Evolutionary conservation across 1,140 invertebrate species (phyloP).

Genomic region (Samia ricini): DNA sequence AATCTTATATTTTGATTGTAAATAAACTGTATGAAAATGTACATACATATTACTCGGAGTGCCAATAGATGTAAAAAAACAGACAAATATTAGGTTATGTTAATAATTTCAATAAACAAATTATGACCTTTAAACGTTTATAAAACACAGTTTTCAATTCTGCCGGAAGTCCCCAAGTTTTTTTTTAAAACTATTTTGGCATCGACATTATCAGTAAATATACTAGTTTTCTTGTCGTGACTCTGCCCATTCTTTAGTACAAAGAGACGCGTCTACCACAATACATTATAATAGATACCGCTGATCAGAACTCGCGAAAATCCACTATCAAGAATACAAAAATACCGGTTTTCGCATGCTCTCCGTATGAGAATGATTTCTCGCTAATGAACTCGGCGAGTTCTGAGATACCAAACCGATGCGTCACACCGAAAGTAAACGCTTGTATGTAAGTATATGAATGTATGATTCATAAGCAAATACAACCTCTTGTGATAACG

Average conservation of each 20-base stretch:
- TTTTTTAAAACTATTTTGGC: no score
- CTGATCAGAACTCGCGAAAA: not conserved
- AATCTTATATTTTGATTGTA: no score
- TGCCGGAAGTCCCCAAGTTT: no score
- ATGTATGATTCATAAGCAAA: not conserved
- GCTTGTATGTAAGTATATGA: not conserved
- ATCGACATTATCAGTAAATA: no score
- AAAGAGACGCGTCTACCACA: not conserved
- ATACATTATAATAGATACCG: not conserved
- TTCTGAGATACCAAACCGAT: conserved; percentile 6
- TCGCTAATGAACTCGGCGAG: not conserved
- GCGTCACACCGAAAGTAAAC: not conserved
- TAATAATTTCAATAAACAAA: no score
- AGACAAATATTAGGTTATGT: no score
- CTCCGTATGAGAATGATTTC: not conserved
- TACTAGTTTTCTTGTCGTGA: no score
- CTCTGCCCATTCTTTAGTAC: not conserved
- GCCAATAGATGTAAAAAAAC: no score
- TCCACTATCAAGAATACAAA: not conserved
- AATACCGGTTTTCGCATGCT: not conserved
- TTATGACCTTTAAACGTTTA: no score
- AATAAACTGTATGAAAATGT: no score
- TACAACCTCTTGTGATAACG: not conserved
- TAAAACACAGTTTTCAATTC: no score
- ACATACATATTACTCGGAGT: no score